Evolutionary conservation across 2,113 vertebrate species (phyloP), one percentile per base, ranked within the genome.

Genomic region (Pimephales promelas): DNA sequence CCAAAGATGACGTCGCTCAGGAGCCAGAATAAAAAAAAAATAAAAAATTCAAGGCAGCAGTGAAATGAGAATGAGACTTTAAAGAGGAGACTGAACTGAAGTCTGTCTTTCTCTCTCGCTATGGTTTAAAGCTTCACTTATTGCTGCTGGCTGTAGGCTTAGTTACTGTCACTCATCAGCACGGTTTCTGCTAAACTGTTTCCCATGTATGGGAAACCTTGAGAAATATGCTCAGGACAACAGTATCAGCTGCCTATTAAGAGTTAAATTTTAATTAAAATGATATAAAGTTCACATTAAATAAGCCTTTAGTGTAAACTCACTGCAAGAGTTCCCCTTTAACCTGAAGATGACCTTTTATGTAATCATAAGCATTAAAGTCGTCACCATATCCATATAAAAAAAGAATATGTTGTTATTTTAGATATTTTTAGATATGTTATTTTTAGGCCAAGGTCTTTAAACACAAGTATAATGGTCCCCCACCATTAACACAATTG

Each of bases 141-240:
- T 13, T 83, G 43, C 56, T 26, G 59, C 45, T 77, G 45, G 26
- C 72, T 77, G 24, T 52, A 66, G 28, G 62, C 11, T 54, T 16
- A 36, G 20, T 40, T 70, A 68, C 79, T 70, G 79, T 70, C 62
- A 81, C 47, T 68, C 64, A 56, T 68, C 62, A 70, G 62, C 47
- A 36, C 61, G 24, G 18, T 8, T 64, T 64, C 59, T 22, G 43
- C 40, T 79, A 79, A 79, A 47, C 43, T 47, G 9, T 79, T 79
- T 79, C 43, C 77, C 77, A 47, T 79, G 59, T 64, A 26, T 28
- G 24, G 10, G 14, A 79, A 79, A 47, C n/a, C 24, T 49, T 31
- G 77, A 64, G 5, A 49, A 79, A 40, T 20, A 24, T 36, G 26
- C 2, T n/a, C 22, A 59, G n/a, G 36, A 18, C n/a, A 62, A 47